Percentiles rank a stretch among this genome's conserved stretches.
Conservation (phyloP, 2,113 vertebrate species). For the Anhinga anhinga region DNA sequence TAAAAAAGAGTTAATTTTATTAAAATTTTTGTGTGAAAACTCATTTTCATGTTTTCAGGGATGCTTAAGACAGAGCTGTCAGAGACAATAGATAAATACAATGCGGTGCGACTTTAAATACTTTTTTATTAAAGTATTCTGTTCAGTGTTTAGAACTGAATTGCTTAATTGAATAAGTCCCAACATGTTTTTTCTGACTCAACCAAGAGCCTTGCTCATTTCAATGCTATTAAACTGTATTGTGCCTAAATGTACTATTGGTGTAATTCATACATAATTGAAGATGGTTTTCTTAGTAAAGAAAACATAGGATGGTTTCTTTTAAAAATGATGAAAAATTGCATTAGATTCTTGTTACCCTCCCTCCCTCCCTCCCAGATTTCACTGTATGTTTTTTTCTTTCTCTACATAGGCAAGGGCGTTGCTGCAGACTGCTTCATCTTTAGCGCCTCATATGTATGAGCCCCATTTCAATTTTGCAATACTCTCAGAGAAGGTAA, state of each 20-base stretch:
- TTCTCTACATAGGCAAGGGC: conserved; percentile 83
- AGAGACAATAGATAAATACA: not conserved
- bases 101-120: not conserved
- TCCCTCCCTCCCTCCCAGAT: not conserved
- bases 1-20: not conserved
- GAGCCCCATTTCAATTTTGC: conserved; percentile 95
- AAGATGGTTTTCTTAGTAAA: not conserved
- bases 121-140: not conserved
- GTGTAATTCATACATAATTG: not conserved
- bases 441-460: conserved; percentile 91
- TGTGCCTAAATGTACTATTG: not conserved
- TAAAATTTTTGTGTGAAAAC: not conserved
- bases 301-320: not conserved
- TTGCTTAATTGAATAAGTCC: not conserved
- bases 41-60: not conserved
- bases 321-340: not conserved
- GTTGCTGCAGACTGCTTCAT: conserved; percentile 90
- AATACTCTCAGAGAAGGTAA: conserved; percentile 92
- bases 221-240: not conserved
- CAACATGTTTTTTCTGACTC: not conserved
- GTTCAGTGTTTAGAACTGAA: not conserved
- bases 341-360: not conserved
- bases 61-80: not conserved
- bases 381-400: not conserved
- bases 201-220: not conserved